Conservation (phyloP, 2,113 vertebrate genomes). For the Semnornis frantzii region DNA sequence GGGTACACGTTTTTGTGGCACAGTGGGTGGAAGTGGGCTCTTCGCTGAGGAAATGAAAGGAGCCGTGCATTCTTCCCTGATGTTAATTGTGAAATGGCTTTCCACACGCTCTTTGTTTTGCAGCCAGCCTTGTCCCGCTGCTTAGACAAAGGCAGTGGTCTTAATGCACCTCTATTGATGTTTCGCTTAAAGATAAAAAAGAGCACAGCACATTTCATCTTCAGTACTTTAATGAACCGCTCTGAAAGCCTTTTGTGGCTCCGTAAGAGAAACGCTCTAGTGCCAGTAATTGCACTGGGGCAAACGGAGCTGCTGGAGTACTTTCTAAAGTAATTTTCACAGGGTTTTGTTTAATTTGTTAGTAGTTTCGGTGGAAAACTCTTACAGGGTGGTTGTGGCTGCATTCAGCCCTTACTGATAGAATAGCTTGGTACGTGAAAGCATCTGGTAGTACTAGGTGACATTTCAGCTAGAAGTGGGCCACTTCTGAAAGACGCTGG, state of each 20-base stretch:
- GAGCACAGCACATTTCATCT: fast-evolving
- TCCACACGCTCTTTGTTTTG: background rate
- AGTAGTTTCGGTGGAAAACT: background rate
- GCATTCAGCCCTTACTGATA: fast-evolving
- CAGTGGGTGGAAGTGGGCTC: background rate
- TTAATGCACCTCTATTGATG: background rate
- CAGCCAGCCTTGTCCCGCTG: background rate
- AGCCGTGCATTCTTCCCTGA: fast-evolving
- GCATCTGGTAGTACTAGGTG: background rate
- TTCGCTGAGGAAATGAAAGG: background rate
- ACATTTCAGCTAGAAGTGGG: background rate
- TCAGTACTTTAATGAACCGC: fast-evolving
- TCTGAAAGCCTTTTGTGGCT: background rate
- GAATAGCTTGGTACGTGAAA: background rate
- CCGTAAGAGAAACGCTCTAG: background rate
- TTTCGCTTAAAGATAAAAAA: background rate
- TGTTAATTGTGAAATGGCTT: background rate
- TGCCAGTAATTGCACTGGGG: background rate
- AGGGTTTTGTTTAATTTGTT: background rate
- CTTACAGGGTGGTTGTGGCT: fast-evolving
- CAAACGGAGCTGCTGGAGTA: background rate
- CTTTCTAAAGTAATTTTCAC: background rate
- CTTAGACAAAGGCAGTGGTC: background rate
- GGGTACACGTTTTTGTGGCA: background rate
- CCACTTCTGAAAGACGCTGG: background rate